Conservation (phyloP, 2,113 vertebrate species). For the Caracal caracal region DNA sequence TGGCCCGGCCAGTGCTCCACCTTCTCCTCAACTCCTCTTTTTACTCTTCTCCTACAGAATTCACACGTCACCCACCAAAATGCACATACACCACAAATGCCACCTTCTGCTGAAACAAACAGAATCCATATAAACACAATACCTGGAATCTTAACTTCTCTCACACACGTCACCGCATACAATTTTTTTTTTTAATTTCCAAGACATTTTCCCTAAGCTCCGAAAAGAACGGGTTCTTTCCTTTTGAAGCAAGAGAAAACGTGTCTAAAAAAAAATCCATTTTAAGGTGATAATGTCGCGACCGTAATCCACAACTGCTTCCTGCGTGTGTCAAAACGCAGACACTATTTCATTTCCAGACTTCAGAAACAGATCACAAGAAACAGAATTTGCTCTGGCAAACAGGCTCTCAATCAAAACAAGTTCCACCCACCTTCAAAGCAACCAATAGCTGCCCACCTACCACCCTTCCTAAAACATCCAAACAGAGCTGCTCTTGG, state of each 20-base stretch:
- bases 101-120: neutral
- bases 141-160: neutral
- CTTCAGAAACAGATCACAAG: conserved; percentile 29
- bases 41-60: neutral
- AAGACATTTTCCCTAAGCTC: conserved; percentile 14
- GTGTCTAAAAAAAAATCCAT: neutral
- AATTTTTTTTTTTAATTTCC: neutral
- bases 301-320: neutral
- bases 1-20: neutral
- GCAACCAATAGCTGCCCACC: conserved; percentile 87
- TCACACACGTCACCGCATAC: neutral
- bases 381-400: conserved; percentile 63
- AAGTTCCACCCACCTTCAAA: conserved; percentile 89
- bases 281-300: neutral
- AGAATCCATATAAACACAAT: neutral
- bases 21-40: neutral
- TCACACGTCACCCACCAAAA: neutral
- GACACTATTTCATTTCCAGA: neutral
- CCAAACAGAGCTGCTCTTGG: conserved; percentile 79
- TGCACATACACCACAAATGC: neutral
- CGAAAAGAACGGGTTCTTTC: neutral
- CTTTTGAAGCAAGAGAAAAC: neutral
- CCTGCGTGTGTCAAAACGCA: fast-evolving
- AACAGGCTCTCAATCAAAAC: conserved; percentile 84
- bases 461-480: conserved; percentile 87